Conservation (phyloP, 2,113 vertebrate species). For the Lepidiolamprologus cunningtoni region DNA sequence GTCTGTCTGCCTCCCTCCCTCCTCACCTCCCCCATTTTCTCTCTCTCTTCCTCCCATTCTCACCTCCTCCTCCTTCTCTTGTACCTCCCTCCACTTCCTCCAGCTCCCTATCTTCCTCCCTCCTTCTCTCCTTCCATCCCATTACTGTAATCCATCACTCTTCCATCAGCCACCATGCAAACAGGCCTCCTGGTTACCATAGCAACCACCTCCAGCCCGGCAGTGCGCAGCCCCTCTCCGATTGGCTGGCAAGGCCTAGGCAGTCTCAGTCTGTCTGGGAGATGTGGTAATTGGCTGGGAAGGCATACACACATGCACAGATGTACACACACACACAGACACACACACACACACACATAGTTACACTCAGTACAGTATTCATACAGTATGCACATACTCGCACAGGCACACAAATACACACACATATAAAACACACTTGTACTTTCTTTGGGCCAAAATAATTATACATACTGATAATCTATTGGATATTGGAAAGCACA, state of each 20-base stretch:
- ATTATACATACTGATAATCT: constrained; percentile 24
- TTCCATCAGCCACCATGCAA: constrained; percentile 76
- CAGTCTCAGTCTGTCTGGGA: constrained; percentile 71
- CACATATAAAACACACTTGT: not conserved
- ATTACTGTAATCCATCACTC: constrained; percentile 78
- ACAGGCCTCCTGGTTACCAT: constrained; percentile 77
- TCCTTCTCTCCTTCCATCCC: constrained; percentile 56
- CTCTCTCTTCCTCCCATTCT: not conserved
- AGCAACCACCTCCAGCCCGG: constrained; percentile 80
- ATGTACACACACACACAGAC: constrained; percentile 4
- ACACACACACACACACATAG: constrained; percentile 2
- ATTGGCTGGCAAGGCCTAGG: constrained; percentile 71
- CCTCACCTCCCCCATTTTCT: not conserved
- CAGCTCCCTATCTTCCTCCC: not conserved
- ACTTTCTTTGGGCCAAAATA: constrained; percentile 29
- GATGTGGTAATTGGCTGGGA: constrained; percentile 83
- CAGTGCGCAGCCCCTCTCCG: constrained; percentile 64
- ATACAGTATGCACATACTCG: not conserved
- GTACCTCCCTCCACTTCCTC: not conserved
- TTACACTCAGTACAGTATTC: constrained; percentile 15
- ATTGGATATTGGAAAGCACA: constrained; percentile 23
- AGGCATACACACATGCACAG: constrained; percentile 48
- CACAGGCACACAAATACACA: not conserved
- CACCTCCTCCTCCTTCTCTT: not conserved
- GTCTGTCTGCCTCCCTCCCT: constrained; percentile 7